Percentiles rank a stretch among this genome's conserved stretches.
Conservation (phyloP, 2,797 vertebrate genomes). For the Pangasius larnaudii region DNA sequence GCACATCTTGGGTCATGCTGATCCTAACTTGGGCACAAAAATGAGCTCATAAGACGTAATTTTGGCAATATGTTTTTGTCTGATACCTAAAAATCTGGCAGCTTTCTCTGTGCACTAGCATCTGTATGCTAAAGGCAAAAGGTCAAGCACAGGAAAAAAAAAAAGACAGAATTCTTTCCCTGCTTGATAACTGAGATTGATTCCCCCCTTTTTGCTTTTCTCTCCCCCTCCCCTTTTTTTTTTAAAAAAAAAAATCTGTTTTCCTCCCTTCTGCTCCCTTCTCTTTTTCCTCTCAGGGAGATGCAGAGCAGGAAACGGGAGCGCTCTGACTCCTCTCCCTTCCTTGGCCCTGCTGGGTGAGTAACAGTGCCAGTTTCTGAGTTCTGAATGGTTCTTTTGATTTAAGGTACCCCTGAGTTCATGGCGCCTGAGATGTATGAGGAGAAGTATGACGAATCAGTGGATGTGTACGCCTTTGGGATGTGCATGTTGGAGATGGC, state of each 20-base stretch:
- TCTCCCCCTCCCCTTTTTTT: constrained; percentile 24
- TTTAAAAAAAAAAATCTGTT: constrained; percentile 65
- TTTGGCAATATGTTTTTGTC: neutral
- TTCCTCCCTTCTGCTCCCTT: constrained; percentile 10
- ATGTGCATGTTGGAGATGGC: constrained; percentile 99
- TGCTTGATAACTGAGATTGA: constrained; percentile 77
- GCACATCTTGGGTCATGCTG: neutral
- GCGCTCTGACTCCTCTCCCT: constrained; percentile 15
- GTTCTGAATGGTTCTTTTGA: constrained; percentile 83
- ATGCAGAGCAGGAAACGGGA: constrained; percentile 67
- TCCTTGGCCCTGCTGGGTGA: constrained; percentile 66
- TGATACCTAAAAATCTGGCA: neutral
- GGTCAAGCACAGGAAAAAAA: constrained; percentile 73
- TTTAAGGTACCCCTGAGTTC: constrained; percentile 94
- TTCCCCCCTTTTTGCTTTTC: constrained; percentile 53
- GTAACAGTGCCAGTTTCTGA: constrained; percentile 76
- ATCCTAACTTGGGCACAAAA: neutral
- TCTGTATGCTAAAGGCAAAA: constrained; percentile 50
- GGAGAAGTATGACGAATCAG: constrained; percentile 98
- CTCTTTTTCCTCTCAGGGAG: constrained; percentile 59
- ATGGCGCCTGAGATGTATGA: constrained; percentile 99
- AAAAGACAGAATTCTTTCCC: constrained; percentile 67
- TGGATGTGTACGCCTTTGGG: constrained; percentile 98
- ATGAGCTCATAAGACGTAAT: neutral
- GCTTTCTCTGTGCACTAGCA: neutral